Conservation (phyloP, 2,797 vertebrate species). For the Aselliscus stoliczkanus region DNA sequence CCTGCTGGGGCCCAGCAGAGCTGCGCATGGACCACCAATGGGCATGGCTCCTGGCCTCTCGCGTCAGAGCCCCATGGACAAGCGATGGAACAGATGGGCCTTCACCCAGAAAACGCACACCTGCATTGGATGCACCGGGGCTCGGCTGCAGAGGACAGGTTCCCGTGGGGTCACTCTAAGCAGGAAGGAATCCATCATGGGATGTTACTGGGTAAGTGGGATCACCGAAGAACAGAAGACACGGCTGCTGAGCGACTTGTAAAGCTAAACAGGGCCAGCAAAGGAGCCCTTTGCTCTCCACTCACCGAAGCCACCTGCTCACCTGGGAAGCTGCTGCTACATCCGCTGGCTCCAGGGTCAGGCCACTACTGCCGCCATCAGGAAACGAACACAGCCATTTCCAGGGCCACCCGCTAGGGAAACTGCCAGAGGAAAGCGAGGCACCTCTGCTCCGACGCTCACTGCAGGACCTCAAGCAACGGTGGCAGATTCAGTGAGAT, state of each 20-base stretch:
- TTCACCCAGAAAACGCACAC: not conserved
- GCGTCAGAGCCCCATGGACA: not conserved
- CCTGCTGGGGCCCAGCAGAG: no score
- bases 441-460: rapidly evolving
- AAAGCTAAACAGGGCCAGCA: not conserved
- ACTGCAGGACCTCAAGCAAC: rapidly evolving
- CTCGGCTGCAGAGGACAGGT: not conserved
- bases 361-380: rapidly evolving
- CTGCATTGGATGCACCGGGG: rapidly evolving
- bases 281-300: not conserved
- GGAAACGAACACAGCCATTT: no score
- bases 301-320: not conserved
- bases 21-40: rapidly evolving
- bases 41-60: not conserved
- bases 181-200: not conserved
- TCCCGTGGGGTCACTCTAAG: no score
- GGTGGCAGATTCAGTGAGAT: rapidly evolving
- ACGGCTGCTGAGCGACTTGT: no score
- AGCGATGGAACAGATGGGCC: not conserved
- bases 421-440: rapidly evolving
- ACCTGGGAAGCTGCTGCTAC: not conserved
- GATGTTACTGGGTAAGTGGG: rapidly evolving
- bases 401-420: not conserved
- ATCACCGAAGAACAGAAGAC: not conserved
- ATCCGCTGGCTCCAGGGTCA: no score